Percentiles rank a stretch among this genome's conserved stretches.
These are phyloP conservation scores for Eucidaris tribuloides DNA, from an alignment of 35 echinoderm and acorn worm species.

Conservation along the genomic window DNA sequence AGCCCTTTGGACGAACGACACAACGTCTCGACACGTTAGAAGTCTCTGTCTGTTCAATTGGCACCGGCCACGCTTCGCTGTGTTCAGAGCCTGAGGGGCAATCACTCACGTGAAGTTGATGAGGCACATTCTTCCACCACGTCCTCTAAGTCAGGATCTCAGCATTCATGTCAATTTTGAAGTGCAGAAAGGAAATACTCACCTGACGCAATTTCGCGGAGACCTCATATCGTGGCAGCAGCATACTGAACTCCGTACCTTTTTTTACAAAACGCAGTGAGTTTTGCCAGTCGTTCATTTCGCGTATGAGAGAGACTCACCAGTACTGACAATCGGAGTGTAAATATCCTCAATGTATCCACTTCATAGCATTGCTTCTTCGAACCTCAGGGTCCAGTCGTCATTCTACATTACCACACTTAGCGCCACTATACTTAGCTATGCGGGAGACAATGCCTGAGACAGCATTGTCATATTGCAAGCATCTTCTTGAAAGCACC, in stretches of 20 bases:
- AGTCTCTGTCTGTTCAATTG: constrained; percentile 41
- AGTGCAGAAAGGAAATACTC: constrained; percentile 9
- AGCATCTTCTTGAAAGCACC: constrained; percentile 30
- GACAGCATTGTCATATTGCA: not conserved
- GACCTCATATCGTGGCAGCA: not conserved
- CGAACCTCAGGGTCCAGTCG: constrained; percentile 40
- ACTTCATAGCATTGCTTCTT: constrained; percentile 3
- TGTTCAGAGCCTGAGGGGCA: constrained; percentile 2
- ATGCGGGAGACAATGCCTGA: not conserved
- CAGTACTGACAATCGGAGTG: constrained; percentile 40
- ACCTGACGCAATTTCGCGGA: not conserved
- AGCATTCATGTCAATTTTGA: constrained; percentile 36
- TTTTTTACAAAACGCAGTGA: constrained; percentile 41
- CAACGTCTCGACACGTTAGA: constrained; percentile 37
- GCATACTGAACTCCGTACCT: not conserved
- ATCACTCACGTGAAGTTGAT: constrained; percentile 19
- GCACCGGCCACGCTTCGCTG: not conserved
- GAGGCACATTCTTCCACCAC: constrained; percentile 17
- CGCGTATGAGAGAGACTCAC: not conserved
- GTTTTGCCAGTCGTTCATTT: constrained; percentile 20
- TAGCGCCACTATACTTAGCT: not conserved
- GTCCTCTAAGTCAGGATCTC: constrained; percentile 26
- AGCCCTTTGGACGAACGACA: constrained; percentile 13
- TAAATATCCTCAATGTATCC: constrained; percentile 23
- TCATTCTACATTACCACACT: not conserved